Base-by-base conservation (phyloP, 2,797 vertebrate species). In the Chlorospingus semifuscus region DNA sequence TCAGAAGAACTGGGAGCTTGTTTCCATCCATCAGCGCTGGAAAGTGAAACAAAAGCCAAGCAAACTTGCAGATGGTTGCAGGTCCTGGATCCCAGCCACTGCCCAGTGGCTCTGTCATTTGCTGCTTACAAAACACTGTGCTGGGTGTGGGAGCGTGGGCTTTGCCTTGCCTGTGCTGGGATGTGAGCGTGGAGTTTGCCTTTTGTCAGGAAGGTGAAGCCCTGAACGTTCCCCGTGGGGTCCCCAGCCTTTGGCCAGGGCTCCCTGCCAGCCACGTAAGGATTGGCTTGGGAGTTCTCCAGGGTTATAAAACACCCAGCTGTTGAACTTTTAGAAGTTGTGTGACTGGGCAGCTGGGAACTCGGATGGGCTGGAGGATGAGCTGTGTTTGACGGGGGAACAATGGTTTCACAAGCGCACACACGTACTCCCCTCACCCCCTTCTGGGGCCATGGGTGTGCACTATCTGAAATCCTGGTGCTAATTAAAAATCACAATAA, bases 11-110 rank as follows among this genome's bases (percentile, higher is more conserved):
- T n/a, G 50, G 56, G 57, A 90, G 86, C 79, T 91, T 92, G 89
- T 96, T 98, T 94, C 94, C 81, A 89, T 90, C 91, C 75, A 49
- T 64, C 87, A 57, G 37, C 9, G 17, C 85, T 83, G 81, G 55
- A 81, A 82, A 86, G 77, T 68, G 74, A 89, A 93, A 95, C 80
- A 50, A 88, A 93, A 95, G 79, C 91, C 92, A 69, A 91, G 83
- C 77, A 63, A 81, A 65, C 74, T 91, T 96, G 90, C 96, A 96
- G 95, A 96, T 95, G 92, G 96, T 94, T 96, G 90, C 84, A 71
- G 93, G 56, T 86, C 88, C 94, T 96, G 97, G 96, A 96, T 91
- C 66, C 41, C 55, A 46, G 95, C 94, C 95, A 85, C 64, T 80
- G 23, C 68, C 92, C 61, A 15, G 69, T 7, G 53, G 56, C 76